These are phyloP conservation scores for Trichogramma pretiosum DNA, from an alignment of 1,140 invertebrate genomes.

Conservation along the genomic window DNA sequence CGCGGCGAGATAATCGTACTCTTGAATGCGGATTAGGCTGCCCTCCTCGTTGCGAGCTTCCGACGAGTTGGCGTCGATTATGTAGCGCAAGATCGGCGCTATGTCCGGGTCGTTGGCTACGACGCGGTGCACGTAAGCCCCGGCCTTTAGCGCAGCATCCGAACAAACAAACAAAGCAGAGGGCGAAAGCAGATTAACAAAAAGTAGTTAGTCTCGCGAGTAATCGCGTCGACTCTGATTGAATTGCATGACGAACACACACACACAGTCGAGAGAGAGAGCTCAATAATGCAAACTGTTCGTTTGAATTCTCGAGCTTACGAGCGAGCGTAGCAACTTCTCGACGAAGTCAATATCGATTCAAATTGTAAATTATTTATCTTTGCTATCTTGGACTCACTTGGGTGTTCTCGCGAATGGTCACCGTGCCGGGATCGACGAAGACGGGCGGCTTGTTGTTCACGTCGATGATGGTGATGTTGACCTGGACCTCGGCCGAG, in stretches of 20 bases:
- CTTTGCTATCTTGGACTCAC: constrained; percentile 32
- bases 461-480: constrained; percentile 79
- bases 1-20: constrained; percentile 62
- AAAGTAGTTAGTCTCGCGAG: too few relatives aligned
- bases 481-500: constrained; percentile 62
- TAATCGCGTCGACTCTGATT: too few relatives aligned
- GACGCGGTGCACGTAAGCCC: constrained; percentile 58
- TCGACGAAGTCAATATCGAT: too few relatives aligned
- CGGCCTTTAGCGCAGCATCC: too few relatives aligned
- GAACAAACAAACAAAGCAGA: too few relatives aligned
- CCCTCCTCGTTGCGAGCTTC: constrained; percentile 75
- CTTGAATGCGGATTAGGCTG: constrained; percentile 55
- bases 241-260: too few relatives aligned
- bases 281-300: too few relatives aligned
- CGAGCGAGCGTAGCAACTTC: too few relatives aligned
- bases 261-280: too few relatives aligned
- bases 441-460: constrained; percentile 83
- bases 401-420: constrained; percentile 67
- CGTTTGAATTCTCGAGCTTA: too few relatives aligned
- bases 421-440: constrained; percentile 56
- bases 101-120: constrained; percentile 72
- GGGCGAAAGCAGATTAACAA: too few relatives aligned
- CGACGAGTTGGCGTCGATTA: constrained; percentile 59
- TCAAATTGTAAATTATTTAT: constrained; percentile 11
- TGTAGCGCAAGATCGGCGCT: constrained; percentile 64